phyloP scores from a whole-genome alignment of 2,888 invertebrate species.

The Bhutanitis thaidina region DNA sequence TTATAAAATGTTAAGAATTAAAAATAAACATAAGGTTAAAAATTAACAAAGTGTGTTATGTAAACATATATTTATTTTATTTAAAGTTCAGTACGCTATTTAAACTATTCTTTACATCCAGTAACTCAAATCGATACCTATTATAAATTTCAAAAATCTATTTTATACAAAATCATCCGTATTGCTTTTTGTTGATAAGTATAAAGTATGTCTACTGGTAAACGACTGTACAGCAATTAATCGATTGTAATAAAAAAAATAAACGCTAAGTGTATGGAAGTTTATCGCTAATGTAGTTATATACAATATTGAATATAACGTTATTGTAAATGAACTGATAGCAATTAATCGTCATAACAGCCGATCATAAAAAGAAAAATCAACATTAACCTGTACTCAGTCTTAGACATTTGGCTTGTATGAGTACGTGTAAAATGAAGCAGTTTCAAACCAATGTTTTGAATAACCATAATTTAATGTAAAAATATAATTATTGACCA shows the following conservation, averaged over 20 bases:
- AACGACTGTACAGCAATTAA: slow-evolving; percentile 9
- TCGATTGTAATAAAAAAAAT: slow-evolving; percentile 8
- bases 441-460: slow-evolving; percentile 17
- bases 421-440: slow-evolving; percentile 52
- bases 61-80: slow-evolving; percentile 65
- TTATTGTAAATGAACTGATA: not conserved
- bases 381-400: slow-evolving; percentile 61
- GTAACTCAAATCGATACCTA: slow-evolving; percentile 28
- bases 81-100: slow-evolving; percentile 53
- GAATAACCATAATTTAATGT: slow-evolving; percentile 33
- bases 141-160: slow-evolving; percentile 3
- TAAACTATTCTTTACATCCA: slow-evolving; percentile 39
- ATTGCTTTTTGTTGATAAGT: slow-evolving; percentile 19
- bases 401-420: slow-evolving; percentile 77
- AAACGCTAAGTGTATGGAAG: not conserved
- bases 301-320: slow-evolving; percentile 1
- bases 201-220: slow-evolving; percentile 1
- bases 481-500: slow-evolving; percentile 14
- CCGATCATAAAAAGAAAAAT: not conserved
- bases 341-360: not conserved
- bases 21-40: slow-evolving; percentile 26
- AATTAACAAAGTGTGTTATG: slow-evolving; percentile 50
- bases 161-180: slow-evolving; percentile 10
- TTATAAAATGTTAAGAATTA: slow-evolving; percentile 1
- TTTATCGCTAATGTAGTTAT: slow-evolving; percentile 1